Percentiles rank a stretch among this genome's conserved stretches.
These are phyloP conservation scores for Chironex yamaguchii DNA, from an alignment of 30 jellyfish, hydroid and myxozoan species.

Conservation along the genomic window DNA sequence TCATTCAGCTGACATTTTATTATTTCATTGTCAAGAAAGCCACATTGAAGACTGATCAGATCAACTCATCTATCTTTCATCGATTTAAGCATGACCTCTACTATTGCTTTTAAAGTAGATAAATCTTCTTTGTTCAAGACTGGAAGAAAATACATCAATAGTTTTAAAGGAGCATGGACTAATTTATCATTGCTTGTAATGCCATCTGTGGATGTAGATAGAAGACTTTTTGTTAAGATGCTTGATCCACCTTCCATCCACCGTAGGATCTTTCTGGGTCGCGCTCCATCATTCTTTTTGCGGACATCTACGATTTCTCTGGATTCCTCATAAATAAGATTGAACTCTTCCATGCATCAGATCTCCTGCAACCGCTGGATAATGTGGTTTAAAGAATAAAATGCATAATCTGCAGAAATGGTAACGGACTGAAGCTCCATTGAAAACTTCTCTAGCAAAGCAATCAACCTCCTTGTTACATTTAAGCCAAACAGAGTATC, in stretches of 20 bases:
- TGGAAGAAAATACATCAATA: not conserved
- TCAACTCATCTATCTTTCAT: not conserved
- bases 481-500: slow-evolving; percentile 47
- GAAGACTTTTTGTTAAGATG: not conserved
- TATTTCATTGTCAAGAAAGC: not conserved
- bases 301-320: no score
- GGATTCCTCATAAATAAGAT: no score
- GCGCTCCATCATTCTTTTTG: no score
- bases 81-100: not conserved
- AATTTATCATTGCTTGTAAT: not conserved
- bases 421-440: slow-evolving; percentile 48
- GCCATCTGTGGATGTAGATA: not conserved
- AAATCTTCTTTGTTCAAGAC: not conserved
- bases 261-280: not conserved
- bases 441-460: slow-evolving; percentile 37
- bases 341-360: no score
- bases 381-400: slow-evolving; percentile 36
- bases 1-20: not conserved
- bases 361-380: slow-evolving; percentile 51
- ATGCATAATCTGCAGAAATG: slow-evolving; percentile 60
- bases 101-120: not conserved
- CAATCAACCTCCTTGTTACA: slow-evolving; percentile 42
- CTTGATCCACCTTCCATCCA: not conserved
- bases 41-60: not conserved
- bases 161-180: not conserved